These are phyloP conservation scores for Altica lythri DNA, from an alignment of 2,888 invertebrate species.

Conservation along the genomic window DNA sequence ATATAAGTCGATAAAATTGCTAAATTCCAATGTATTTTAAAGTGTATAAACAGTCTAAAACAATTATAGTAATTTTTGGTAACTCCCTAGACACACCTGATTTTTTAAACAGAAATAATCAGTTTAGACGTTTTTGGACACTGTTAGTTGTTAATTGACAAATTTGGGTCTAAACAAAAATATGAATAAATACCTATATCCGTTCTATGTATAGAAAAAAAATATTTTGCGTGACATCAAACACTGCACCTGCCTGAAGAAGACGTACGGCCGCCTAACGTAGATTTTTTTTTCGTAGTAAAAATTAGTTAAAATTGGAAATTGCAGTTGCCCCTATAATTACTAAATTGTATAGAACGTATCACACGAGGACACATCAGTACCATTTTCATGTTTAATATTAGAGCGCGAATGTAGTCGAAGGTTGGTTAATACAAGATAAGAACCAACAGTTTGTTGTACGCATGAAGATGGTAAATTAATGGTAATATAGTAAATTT, in stretches of 20 bases:
- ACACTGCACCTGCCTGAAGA: slow-evolving; percentile 18
- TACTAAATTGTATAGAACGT: slow-evolving; percentile 22
- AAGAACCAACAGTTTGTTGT: no score
- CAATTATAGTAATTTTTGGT: no score
- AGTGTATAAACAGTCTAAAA: no score
- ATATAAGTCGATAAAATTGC: no score
- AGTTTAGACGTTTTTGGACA: no score
- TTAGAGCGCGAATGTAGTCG: background rate
- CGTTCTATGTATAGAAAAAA: slow-evolving; percentile 11
- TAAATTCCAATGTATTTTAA: no score
- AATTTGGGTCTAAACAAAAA: background rate
- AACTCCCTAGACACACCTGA: no score
- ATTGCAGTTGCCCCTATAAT: slow-evolving; percentile 25
- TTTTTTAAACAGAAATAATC: no score
- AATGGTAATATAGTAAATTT: no score
- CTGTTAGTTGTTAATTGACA: slow-evolving; percentile 8
- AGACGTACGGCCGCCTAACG: slow-evolving; percentile 13
- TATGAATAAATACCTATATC: slow-evolving; percentile 1
- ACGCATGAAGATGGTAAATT: no score
- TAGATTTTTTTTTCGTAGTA: slow-evolving; percentile 22
- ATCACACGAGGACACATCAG: slow-evolving; percentile 2
- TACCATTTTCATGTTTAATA: background rate
- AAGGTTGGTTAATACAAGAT: no score
- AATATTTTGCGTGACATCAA: slow-evolving; percentile 15
- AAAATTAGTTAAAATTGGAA: slow-evolving; percentile 28